Percentiles rank a stretch among this genome's conserved stretches.
Conservation (phyloP, 1,140 invertebrate genomes). For the Drosophila melanica region DNA sequence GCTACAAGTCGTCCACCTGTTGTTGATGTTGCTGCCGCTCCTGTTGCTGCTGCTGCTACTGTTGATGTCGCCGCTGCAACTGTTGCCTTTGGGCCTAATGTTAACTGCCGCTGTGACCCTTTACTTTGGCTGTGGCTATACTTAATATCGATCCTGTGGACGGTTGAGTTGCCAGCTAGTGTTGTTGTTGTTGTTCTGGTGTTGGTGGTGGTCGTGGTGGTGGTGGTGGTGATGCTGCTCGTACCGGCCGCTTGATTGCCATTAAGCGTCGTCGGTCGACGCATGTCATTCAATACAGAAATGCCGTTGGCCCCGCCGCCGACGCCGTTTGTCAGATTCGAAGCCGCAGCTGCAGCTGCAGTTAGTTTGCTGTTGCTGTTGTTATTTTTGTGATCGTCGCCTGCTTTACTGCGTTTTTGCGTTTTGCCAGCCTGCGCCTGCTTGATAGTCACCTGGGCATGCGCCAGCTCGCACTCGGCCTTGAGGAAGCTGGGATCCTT, state of each 20-base stretch:
- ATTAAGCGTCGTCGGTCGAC: conserved; percentile 68
- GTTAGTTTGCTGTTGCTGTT: conserved; percentile 26
- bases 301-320: neutral
- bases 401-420: conserved; percentile 34
- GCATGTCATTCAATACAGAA: conserved; percentile 60
- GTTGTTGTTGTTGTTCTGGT: conserved; percentile 14
- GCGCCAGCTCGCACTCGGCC: conserved; percentile 81
- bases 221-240: conserved; percentile 45
- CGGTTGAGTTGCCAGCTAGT: conserved; percentile 42
- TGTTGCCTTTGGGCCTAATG: conserved; percentile 26
- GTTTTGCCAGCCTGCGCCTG: conserved; percentile 13
- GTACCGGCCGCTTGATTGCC: conserved; percentile 59
- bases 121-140: conserved; percentile 40
- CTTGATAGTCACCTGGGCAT: conserved; percentile 67
- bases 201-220: conserved; percentile 15
- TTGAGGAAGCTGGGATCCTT: conserved; percentile 78
- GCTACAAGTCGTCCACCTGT: conserved; percentile 9
- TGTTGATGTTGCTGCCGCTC: conserved; percentile 15
- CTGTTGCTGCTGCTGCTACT: conserved; percentile 20
- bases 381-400: conserved; percentile 59
- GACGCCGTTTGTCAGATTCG: neutral
- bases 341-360: neutral
- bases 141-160: conserved; percentile 59
- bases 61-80: conserved; percentile 1
- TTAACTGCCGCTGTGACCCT: conserved; percentile 7